Conservation (phyloP, 2,888 invertebrate species). For the Coleophora deauratella region DNA sequence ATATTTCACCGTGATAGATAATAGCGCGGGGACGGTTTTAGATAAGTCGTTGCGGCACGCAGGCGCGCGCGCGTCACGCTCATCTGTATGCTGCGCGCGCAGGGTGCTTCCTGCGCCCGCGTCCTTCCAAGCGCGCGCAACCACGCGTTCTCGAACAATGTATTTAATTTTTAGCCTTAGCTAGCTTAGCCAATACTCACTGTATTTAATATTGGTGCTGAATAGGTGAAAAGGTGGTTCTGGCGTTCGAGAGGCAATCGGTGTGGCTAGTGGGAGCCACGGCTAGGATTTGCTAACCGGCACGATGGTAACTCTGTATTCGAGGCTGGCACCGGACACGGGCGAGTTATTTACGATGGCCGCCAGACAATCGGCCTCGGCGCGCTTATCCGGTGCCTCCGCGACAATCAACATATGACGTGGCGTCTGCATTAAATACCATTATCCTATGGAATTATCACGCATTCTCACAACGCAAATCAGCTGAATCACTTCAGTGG, state of each 20-base stretch:
- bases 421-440: conserved; percentile 66
- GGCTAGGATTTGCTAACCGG: conserved; percentile 46
- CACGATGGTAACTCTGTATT: conserved; percentile 58
- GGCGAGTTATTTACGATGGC: conserved; percentile 68
- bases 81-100: conserved; percentile 66
- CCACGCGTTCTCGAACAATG: conserved; percentile 29
- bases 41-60: conserved; percentile 30
- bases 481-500: conserved; percentile 49
- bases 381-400: conserved; percentile 66
- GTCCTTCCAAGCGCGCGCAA: conserved; percentile 31
- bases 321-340: conserved; percentile 61
- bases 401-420: conserved; percentile 65
- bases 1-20: conserved; percentile 35
- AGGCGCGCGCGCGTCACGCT: conserved; percentile 44
- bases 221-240: conserved; percentile 2
- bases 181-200: no score
- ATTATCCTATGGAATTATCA: conserved; percentile 58
- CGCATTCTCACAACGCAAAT: conserved; percentile 38
- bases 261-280: conserved; percentile 13
- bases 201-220: conserved; percentile 3
- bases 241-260: conserved; percentile 14
- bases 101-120: conserved; percentile 54
- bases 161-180: conserved; percentile 19
- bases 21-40: conserved; percentile 27
- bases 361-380: conserved; percentile 67